Conservation (phyloP, 64 coral and sea anemone genomes). For the Actinia equina region DNA sequence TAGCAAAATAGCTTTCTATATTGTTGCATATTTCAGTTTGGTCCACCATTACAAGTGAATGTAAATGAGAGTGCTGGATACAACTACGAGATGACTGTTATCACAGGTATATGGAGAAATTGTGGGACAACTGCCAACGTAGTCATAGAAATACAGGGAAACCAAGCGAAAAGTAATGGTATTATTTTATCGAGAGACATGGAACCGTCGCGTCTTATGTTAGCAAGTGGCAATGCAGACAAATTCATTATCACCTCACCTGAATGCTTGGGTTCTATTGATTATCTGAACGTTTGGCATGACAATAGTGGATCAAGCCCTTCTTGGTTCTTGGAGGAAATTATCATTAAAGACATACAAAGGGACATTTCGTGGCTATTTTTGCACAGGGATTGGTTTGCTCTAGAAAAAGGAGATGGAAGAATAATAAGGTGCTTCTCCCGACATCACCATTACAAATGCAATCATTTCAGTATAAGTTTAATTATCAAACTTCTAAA, state of each 20-base stretch:
- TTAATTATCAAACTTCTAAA: slow-evolving; percentile 40
- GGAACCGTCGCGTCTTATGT: slow-evolving; percentile 13
- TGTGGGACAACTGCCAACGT: slow-evolving; percentile 65
- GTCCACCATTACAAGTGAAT: slow-evolving; percentile 25
- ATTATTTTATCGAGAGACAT: slow-evolving; percentile 45
- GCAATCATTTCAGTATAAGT: slow-evolving; percentile 49
- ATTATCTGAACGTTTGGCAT: slow-evolving; percentile 48
- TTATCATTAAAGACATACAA: slow-evolving; percentile 37
- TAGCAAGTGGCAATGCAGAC: slow-evolving; percentile 53
- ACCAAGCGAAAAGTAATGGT: slow-evolving; percentile 38
- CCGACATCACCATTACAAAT: slow-evolving; percentile 26
- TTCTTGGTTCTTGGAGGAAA: slow-evolving; percentile 64
- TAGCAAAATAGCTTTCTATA: neutral
- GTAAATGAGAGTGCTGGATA: neutral
- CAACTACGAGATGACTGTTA: slow-evolving; percentile 6
- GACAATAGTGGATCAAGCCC: slow-evolving; percentile 62
- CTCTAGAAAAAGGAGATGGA: slow-evolving; percentile 54
- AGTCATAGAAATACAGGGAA: slow-evolving; percentile 70
- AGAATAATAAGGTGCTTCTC: slow-evolving; percentile 50
- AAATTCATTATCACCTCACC: slow-evolving; percentile 44
- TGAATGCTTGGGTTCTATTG: slow-evolving; percentile 28
- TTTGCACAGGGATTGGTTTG: slow-evolving; percentile 64
- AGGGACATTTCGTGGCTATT: slow-evolving; percentile 25
- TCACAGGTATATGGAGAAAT: slow-evolving; percentile 33
- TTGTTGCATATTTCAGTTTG: slow-evolving; percentile 21